Evolutionary conservation across 2,888 invertebrate species (phyloP).

Genomic region (Lochmaea crataegi): DNA sequence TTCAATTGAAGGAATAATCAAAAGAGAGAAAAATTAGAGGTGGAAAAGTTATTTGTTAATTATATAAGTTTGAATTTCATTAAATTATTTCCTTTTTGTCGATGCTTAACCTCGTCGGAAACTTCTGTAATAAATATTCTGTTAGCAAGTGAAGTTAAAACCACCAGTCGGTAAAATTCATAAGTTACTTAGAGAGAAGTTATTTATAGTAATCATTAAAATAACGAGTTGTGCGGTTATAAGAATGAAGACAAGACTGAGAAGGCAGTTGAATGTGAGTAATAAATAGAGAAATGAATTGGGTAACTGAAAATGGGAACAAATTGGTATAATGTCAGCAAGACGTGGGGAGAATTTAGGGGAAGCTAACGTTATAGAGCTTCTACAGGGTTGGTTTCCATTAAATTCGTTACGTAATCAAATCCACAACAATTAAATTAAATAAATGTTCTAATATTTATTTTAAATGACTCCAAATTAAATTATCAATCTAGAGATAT

Average conservation of each 20-base stretch:
- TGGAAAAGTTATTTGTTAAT: too few relatives aligned
- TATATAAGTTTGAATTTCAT: neutral
- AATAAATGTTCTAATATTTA: too few relatives aligned
- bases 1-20: too few relatives aligned
- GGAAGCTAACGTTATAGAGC: conserved; percentile 21
- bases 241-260: conserved; percentile 45
- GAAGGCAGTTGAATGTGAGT: conserved; percentile 46
- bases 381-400: conserved; percentile 12
- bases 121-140: conserved; percentile 28
- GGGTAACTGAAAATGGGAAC: conserved; percentile 56
- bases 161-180: conserved; percentile 18
- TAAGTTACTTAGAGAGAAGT: conserved; percentile 35
- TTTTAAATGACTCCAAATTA: too few relatives aligned
- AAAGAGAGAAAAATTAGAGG: too few relatives aligned
- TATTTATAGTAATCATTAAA: conserved; percentile 55
- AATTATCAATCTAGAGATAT: too few relatives aligned
- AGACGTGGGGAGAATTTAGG: conserved; percentile 53
- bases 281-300: conserved; percentile 56
- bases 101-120: too few relatives aligned
- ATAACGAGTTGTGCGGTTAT: conserved; percentile 48
- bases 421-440: too few relatives aligned
- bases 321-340: conserved; percentile 55
- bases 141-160: conserved; percentile 16
- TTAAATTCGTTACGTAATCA: too few relatives aligned
- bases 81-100: neutral